Base-by-base conservation (phyloP, 2,888 invertebrate genomes). In the Melipona beecheii region DNA sequence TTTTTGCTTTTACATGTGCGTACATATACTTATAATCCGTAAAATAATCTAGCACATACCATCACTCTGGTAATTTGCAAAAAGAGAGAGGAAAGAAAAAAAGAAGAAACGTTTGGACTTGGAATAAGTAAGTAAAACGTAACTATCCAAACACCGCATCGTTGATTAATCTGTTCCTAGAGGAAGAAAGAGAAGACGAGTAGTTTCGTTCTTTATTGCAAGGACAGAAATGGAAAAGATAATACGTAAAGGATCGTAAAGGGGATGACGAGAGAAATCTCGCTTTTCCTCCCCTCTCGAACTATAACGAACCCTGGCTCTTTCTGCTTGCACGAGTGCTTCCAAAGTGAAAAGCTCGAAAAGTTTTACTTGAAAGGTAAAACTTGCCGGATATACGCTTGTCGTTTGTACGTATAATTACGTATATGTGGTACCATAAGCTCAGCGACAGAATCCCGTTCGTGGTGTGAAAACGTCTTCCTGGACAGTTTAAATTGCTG, bases 1-100 rank as follows among this genome's bases (percentile, higher is more conserved):
- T 43, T 43, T 11, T 43, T 43, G 43, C 9, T 43, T 89, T 83
- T 83, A 85, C 87, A 84, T 81, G 84, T 76, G 64, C 82, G 82
- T 75, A 87, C 80, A 78, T 72, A 76, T 79, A 81, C 75, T 74
- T 58, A 43, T 43, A 43, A 43, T 43, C 9, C 43, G 43, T 43
- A 54, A 64, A 52, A 72, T 76, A 81, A 21, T 81, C 80, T 77
- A 84, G 84, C 80, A 60, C 74, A 71, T 75, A 78, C 70, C 58
- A 71, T 74, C 74, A 54, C 27, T 85, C 73, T 64, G 79, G 81
- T 75, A 78, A 78, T 58, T 78, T 21, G 65, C 50, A 9, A 9
- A 31, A 43, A 43, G 43, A 43, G 11, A 36, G 9, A 36, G 9
- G 36, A 36, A 36, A 43, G 11, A 43, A 9, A 11, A 43, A 9